A percentile compares a stretch with the other conserved stretches of the same genome.
phyloP scores from a whole-genome alignment of 1,140 invertebrate genomes.

The Caenorhabditis latens region DNA sequence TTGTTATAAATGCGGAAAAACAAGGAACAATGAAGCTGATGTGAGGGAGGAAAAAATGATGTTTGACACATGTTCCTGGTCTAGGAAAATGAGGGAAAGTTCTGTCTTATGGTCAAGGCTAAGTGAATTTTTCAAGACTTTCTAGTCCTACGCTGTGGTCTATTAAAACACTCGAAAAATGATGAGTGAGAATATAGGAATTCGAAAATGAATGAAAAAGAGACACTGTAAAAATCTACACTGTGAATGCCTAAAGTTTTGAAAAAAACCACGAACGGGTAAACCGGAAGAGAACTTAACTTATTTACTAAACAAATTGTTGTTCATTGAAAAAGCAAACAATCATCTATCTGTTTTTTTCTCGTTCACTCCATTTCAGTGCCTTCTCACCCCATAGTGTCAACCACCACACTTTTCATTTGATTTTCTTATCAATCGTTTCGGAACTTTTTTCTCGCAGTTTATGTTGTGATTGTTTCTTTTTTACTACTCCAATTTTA shows the following conservation, averaged over 20 bases:
- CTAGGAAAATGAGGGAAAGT: not conserved
- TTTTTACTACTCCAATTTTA: not conserved
- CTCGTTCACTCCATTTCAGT: not conserved
- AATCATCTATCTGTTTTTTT: slow-evolving; percentile 1
- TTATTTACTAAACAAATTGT: not conserved
- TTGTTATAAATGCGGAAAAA: not conserved
- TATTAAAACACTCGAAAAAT: not conserved
- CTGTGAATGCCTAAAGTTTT: too few relatives aligned
- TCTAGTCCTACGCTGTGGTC: not conserved
- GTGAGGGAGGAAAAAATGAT: not conserved
- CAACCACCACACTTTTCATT: slow-evolving; percentile 22
- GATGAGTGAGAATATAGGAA: not conserved
- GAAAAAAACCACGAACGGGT: too few relatives aligned
- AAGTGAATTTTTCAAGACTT: not conserved
- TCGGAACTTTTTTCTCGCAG: not conserved
- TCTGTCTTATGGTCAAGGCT: slow-evolving; percentile 40
- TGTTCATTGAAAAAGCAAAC: not conserved
- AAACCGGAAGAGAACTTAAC: too few relatives aligned
- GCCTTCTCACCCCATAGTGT: not conserved
- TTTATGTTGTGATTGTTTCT: not conserved
- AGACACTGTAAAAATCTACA: too few relatives aligned
- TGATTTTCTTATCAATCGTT: slow-evolving; percentile 1
- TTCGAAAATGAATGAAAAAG: not conserved
- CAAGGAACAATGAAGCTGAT: not conserved
- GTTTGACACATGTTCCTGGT: slow-evolving; percentile 24